phyloP scores from a whole-genome alignment of 2,888 invertebrate genomes.

The Myopa tessellatipennis region DNA sequence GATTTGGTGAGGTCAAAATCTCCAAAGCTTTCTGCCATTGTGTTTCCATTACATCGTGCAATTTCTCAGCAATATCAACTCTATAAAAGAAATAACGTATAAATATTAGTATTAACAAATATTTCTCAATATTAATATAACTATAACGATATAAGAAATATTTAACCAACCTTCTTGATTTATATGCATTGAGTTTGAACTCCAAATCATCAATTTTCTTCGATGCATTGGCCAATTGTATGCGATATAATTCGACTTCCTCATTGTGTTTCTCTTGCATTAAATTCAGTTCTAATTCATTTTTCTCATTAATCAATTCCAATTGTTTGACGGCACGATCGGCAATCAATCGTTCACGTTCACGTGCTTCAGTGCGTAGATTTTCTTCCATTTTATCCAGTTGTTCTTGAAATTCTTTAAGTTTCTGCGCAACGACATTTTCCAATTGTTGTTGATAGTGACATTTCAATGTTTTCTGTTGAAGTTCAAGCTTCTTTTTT shows the following conservation, averaged over 20 bases:
- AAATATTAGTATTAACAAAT: too few relatives aligned
- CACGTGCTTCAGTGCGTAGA: conserved; percentile 74
- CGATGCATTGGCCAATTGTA: conserved; percentile 77
- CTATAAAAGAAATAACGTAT: conserved; percentile 63
- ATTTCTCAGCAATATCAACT: conserved; percentile 77
- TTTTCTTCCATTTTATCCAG: conserved; percentile 77
- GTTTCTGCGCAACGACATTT: conserved; percentile 79
- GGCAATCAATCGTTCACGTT: conserved; percentile 75
- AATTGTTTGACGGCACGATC: conserved; percentile 80
- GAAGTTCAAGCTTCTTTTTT: conserved; percentile 72
- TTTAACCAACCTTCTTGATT: conserved; percentile 59
- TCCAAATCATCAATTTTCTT: conserved; percentile 77
- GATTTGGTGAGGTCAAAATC: conserved; percentile 72
- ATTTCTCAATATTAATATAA: too few relatives aligned
- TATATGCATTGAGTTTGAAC: conserved; percentile 68
- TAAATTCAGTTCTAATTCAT: conserved; percentile 79
- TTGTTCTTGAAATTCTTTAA: conserved; percentile 82
- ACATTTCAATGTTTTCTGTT: conserved; percentile 76
- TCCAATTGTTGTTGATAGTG: conserved; percentile 87
- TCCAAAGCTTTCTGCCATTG: conserved; percentile 83
- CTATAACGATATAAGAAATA: not conserved
- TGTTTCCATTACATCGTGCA: conserved; percentile 82
- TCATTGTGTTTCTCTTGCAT: conserved; percentile 83
- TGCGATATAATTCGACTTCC: conserved; percentile 78
- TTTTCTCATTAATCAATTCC: conserved; percentile 77